Conservation (phyloP, 2,113 vertebrate genomes). For the Antechinus flavipes region DNA sequence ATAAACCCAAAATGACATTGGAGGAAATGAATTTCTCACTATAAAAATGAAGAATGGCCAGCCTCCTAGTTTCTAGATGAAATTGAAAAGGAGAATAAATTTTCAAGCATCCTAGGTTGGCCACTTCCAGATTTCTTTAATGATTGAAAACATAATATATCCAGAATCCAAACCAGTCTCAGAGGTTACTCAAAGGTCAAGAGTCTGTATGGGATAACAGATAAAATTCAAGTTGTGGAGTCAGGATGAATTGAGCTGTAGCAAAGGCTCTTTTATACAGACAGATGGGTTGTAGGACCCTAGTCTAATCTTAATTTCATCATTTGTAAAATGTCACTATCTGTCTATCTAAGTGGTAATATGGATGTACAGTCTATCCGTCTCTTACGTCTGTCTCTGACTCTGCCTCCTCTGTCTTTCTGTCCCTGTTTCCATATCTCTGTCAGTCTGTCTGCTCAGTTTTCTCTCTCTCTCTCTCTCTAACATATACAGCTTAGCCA, state of each 20-base stretch:
- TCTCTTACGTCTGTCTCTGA: too few species aligned
- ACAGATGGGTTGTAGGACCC: background rate
- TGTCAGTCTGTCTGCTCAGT: background rate
- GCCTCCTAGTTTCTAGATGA: background rate
- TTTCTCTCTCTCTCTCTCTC: background rate
- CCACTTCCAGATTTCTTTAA: background rate
- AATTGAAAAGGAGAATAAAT: background rate
- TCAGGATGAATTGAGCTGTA: background rate
- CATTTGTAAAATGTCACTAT: background rate
- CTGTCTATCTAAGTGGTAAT: background rate
- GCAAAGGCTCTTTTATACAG: background rate
- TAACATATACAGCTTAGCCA: background rate
- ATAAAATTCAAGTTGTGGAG: background rate
- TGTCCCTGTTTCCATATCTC: background rate
- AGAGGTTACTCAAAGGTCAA: background rate
- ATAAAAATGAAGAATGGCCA: background rate
- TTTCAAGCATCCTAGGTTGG: background rate
- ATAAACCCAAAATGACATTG: background rate
- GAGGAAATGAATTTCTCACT: conserved; percentile 5
- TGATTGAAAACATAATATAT: background rate
- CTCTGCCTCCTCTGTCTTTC: background rate
- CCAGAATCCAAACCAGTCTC: background rate
- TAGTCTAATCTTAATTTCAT: background rate
- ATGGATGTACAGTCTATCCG: background rate
- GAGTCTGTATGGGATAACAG: background rate